Base-by-base conservation (phyloP, 2,797 vertebrate species). In the Mormyrops boulengeri region DNA sequence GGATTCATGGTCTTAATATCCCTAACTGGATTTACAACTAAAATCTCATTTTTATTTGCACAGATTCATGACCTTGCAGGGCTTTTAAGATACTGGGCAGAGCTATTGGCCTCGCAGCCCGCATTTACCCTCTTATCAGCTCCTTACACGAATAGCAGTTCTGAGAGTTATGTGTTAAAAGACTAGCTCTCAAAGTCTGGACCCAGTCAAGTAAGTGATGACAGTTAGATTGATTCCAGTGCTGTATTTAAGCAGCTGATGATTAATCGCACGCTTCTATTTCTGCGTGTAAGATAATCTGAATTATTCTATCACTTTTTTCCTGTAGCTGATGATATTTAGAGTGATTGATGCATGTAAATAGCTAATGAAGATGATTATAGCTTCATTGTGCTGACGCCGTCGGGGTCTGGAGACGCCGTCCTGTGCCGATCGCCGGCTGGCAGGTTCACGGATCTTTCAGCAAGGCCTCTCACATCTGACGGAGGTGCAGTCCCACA, bases 211-310 rank as follows among this genome's bases (percentile, higher is more conserved):
- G n/a, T 85, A 6, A 85, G 41, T 11, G 80, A 85, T 50, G 80
- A 85, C 80, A 85, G 80, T 50, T 85, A 85, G 41, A 85, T 22
- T 85, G 8, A 50, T 85, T 85, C 80, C 47, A 12, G 38, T 85
- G 80, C 47, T 50, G 80, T 50, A 50, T 85, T 47, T 50, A 85
- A 85, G 80, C 41, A 85, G 41, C 80, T 85, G 80, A 85, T 50
- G 80, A 85, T 85, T 47, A 47, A 44, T 50, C 3, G 80, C 38
- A n/a, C 17, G 69, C 30, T 41, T 80, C 38, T 7, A 44, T 41
- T 80, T 80, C 73, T 44, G 38, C 8, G 38, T 44, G 38, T 44
- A 80, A 80, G 38, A 80, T 80, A 44, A n/a, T 44, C 17, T 80
- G 73, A 80, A 80, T 80, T 80, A 80, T 44, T 44, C 73, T 80